Percentiles rank a stretch among this genome's conserved stretches.
These are phyloP conservation scores for Drosophila mettleri DNA, from an alignment of 2,888 invertebrate species.

Conservation along the genomic window DNA sequence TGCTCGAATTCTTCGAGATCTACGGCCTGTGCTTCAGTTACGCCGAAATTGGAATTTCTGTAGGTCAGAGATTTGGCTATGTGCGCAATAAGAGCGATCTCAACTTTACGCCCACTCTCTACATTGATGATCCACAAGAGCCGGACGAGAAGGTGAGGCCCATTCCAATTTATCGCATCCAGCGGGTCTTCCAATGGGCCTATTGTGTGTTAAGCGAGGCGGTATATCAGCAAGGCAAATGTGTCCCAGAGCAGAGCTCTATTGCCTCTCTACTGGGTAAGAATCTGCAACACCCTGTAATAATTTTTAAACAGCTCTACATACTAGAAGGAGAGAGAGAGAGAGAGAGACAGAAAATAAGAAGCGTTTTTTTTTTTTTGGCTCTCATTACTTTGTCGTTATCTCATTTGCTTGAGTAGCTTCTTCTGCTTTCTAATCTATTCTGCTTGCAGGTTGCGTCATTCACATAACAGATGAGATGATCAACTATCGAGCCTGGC, in stretches of 20 bases:
- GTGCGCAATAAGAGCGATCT: constrained; percentile 92
- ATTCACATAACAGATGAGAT: constrained; percentile 97
- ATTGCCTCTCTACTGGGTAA: constrained; percentile 87
- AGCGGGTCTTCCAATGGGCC: constrained; percentile 98
- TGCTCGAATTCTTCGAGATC: constrained; percentile 98
- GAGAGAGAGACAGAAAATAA: too few species aligned
- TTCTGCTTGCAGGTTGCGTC: constrained; percentile 88
- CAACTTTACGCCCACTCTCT: constrained; percentile 92
- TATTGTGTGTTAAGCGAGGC: constrained; percentile 93
- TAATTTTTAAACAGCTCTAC: background rate
- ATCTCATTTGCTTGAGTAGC: too few species aligned
- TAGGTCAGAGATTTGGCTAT: constrained; percentile 96
- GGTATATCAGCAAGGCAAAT: constrained; percentile 85
- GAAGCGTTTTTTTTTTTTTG: too few species aligned
- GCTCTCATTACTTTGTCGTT: too few species aligned
- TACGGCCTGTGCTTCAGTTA: constrained; percentile 99
- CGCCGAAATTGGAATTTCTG: constrained; percentile 93
- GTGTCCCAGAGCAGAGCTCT: constrained; percentile 82
- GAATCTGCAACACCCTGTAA: constrained; percentile 7
- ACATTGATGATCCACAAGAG: constrained; percentile 98
- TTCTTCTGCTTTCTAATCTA: too few species aligned
- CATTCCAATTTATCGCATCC: constrained; percentile 89
- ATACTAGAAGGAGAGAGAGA: too few species aligned
- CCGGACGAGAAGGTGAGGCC: constrained; percentile 98
- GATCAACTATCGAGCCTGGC: constrained; percentile 86